Evolutionary conservation across 2,113 vertebrate species (phyloP), one percentile per base, ranked within the genome.

Genomic region (Callionymus lyra): DNA sequence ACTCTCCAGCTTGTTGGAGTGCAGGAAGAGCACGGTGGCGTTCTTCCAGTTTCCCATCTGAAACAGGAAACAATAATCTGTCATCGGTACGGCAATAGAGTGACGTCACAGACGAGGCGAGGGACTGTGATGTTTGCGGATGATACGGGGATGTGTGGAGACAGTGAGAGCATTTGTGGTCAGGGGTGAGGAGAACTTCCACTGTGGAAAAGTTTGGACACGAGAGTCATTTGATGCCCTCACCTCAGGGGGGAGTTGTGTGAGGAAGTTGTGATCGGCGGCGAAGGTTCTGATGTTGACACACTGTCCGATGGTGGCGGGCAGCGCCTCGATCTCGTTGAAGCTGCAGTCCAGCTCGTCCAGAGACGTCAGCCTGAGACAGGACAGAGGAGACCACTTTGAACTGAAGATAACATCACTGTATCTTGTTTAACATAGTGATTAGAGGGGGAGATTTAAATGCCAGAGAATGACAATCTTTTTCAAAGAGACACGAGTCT

Each of bases 321-420:
- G 93, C 76, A 97, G 77, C 4, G 86, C 88, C 84, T 98, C 95
- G 38, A 98, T 86, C 79, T 98, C 95, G 74, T 98, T 98, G 73
- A 97, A 96, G 72, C 95, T 98, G 81, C 91, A 98, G 77, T 98
- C 94, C 63, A 98, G 79, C 78, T 98, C 93, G 59, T 98, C 94
- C 54, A 97, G 52, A 44, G 83, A 83, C 2, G 74, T 46, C 69
- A 98, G 83, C 33, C 95, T 97, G 38, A 6, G 2, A 13, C 46
- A 41, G 27, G 48, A 33, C 31, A 14, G 6, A 50, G 41, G 15
- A 8, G 21, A 27, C 8, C 21, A 27, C n/a, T n/a, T n/a, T n/a
- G n/a, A n/a, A n/a, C n/a, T n/a, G n/a, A n/a, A n/a, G n/a, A n/a
- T n/a, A n/a, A n/a, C n/a, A n/a, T n/a, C n/a, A n/a, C n/a, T n/a